These are phyloP conservation scores for Automeris io DNA, from an alignment of 2,888 invertebrate genomes.

Conservation along the genomic window DNA sequence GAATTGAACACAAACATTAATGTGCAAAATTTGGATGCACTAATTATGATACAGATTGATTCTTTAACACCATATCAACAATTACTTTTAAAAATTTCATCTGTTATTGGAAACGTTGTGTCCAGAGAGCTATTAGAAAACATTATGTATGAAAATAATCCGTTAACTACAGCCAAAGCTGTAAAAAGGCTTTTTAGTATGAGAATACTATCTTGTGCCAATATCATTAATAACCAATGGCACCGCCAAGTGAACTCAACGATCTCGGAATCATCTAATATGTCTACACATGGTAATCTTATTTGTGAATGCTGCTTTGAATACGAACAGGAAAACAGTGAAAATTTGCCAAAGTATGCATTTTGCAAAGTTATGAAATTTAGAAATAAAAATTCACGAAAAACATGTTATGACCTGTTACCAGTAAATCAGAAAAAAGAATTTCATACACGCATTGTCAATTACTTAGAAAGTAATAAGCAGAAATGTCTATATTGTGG, in stretches of 20 bases:
- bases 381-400: constrained; percentile 64
- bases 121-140: constrained; percentile 70
- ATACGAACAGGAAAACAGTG: constrained; percentile 39
- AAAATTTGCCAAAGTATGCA: constrained; percentile 69
- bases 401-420: constrained; percentile 72
- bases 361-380: constrained; percentile 78
- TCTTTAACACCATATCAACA: constrained; percentile 78
- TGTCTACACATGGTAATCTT: constrained; percentile 24
- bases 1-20: constrained; percentile 54
- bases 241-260: constrained; percentile 23
- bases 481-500: constrained; percentile 72
- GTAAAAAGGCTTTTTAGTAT: constrained; percentile 74
- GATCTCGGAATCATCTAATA: constrained; percentile 18
- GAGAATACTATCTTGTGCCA: constrained; percentile 74
- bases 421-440: constrained; percentile 74
- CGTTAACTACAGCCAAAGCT: constrained; percentile 64
- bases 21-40: constrained; percentile 59
- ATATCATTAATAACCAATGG: constrained; percentile 28
- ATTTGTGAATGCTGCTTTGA: constrained; percentile 57
- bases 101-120: constrained; percentile 75
- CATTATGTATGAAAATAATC: constrained; percentile 72
- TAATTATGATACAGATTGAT: constrained; percentile 74
- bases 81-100: constrained; percentile 76
- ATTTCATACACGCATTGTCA: constrained; percentile 70
- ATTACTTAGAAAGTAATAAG: constrained; percentile 64